Base-by-base conservation (phyloP, 1,140 invertebrate genomes). In the Cydia pomonella region DNA sequence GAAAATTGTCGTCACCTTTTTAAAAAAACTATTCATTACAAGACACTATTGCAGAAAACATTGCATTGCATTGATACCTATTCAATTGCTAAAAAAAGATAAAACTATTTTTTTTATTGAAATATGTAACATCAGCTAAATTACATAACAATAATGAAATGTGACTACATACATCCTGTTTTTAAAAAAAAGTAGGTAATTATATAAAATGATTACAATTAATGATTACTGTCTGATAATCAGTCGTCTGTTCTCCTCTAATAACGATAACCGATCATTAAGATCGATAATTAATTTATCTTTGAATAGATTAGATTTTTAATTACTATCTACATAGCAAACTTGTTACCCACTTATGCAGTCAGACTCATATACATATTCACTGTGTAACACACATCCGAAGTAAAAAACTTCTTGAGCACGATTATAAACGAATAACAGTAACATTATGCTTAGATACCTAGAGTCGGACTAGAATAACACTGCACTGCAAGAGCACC, bases 311-410 rank as follows among this genome's bases (percentile, higher is more conserved):
- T 59, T 59, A 23, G 21, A 23, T 21, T 59, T 59, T 59, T 59
- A 59, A 59, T 59, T 59, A 59, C 18, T 59, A 59, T 59, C 7
- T 23, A 59, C 9, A 59, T 59, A 59, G 53, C 21, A 23, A 59
- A 59, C 53, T 59, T 23, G 6, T 59, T 59, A 59, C n/a, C n/a
- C n/a, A n/a, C 21, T 59, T 23, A 59, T 59, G 21, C 53, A 59
- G 53, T 59, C 47, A n/a, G 47, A n/a, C 53, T 21, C 53, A 59
- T 59, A 59, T 18, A 59, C 18, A 59, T 59, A 50, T 50, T n/a
- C 47, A 50, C 4, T 50, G 47, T 44, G n/a, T 38, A 38, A 38
- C 33, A 38, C 18, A 4, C 50, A 53, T 18, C 50, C 16, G 50
- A 53, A 53, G 16, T n/a, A 47, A n/a, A 47, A 53, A 47, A 47